Evolutionary conservation across 2,113 vertebrate species (phyloP).

Genomic region (Craseonycteris thonglongyai): DNA sequence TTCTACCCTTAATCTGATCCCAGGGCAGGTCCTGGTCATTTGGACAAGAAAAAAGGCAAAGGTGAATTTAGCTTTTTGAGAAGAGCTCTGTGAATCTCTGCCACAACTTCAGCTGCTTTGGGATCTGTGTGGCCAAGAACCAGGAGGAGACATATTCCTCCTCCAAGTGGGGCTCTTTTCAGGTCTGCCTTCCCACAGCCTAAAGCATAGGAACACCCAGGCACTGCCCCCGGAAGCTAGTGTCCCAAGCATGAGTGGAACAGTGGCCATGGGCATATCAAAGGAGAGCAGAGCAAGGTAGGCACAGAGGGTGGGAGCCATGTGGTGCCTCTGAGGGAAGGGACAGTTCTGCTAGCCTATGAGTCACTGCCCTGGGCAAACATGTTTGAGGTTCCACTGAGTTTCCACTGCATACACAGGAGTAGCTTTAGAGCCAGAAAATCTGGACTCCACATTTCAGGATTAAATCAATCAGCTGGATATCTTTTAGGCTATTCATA

Average conservation of each 20-base stretch:
- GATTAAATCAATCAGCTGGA: not conserved
- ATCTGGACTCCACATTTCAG: not conserved
- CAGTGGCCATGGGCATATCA: not conserved
- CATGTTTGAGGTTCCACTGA: not conserved
- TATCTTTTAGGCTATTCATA: not conserved
- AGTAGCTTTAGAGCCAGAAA: not conserved
- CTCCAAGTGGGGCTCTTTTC: not conserved
- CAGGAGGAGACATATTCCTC: rapidly evolving
- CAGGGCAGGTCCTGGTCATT: not conserved
- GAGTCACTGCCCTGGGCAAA: not conserved
- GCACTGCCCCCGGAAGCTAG: not conserved
- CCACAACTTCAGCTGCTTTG: not conserved
- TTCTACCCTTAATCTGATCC: not conserved
- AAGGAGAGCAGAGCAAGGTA: not conserved
- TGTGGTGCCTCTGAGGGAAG: not conserved
- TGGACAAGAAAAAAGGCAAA: not conserved
- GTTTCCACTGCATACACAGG: not conserved
- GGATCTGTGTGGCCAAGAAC: not conserved
- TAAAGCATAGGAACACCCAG: not conserved
- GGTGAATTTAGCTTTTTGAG: not conserved
- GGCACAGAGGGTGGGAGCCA: rapidly evolving
- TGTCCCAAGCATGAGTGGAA: not conserved
- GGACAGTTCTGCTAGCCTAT: not conserved
- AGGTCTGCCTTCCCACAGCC: not conserved
- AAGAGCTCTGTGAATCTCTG: not conserved